These are phyloP conservation scores for Otolemur crassicaudatus DNA, from an alignment of 2,797 vertebrate genomes.

Conservation along the genomic window DNA sequence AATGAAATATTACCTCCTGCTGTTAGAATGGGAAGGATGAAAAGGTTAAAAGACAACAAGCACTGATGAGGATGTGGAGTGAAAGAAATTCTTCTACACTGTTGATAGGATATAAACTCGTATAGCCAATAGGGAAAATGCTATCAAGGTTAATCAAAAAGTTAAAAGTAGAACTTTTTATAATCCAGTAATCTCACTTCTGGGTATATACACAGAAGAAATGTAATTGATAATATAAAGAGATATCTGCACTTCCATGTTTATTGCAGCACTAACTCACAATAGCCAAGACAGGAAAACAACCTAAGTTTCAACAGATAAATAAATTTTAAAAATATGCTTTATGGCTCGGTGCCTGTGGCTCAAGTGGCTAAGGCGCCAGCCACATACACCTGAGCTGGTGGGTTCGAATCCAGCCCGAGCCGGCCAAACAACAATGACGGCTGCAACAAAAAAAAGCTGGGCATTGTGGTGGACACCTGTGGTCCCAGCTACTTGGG, in stretches of 20 bases:
- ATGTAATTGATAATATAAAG: not conserved
- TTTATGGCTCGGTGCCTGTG: no score
- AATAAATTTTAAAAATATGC: not conserved
- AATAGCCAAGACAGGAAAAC: not conserved
- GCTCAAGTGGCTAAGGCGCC: no score
- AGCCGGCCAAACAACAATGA: no score
- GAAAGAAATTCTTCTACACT: not conserved
- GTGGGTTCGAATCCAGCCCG: no score
- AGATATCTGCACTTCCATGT: not conserved
- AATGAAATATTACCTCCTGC: not conserved
- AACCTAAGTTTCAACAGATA: no score
- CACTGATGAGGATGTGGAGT: not conserved
- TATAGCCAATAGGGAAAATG: not conserved
- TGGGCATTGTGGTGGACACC: no score
- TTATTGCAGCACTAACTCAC: not conserved
- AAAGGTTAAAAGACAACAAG: not conserved
- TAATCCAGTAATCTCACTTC: not conserved
- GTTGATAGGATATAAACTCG: not conserved
- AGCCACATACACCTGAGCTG: no score
- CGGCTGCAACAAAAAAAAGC: no score
- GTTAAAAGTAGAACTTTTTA: not conserved
- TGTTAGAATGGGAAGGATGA: not conserved
- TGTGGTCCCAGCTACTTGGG: no score
- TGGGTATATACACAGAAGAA: not conserved
- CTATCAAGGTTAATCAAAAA: not conserved